Percentiles rank a stretch among this genome's conserved stretches.
Conservation (phyloP, 1,140 invertebrate genomes). For the Maniola jurtina region DNA sequence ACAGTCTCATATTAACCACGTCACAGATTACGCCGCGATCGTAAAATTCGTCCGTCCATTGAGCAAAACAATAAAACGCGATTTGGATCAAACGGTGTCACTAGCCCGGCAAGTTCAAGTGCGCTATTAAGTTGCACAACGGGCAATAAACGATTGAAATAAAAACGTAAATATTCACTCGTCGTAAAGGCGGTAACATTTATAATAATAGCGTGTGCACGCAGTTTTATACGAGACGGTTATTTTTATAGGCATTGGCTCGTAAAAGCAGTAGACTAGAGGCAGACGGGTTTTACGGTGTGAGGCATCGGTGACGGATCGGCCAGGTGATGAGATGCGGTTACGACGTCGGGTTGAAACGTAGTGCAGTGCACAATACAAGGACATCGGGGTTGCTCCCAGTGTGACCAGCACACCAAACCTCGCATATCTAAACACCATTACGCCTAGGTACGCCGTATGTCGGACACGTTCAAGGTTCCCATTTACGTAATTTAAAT, state of each 20-base stretch:
- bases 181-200: slow-evolving; percentile 67
- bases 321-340: slow-evolving; percentile 54
- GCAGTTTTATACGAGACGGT: slow-evolving; percentile 55
- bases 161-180: slow-evolving; percentile 69
- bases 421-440: neutral
- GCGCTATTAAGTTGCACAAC: slow-evolving; percentile 72
- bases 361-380: slow-evolving; percentile 16
- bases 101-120: slow-evolving; percentile 74
- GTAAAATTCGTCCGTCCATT: slow-evolving; percentile 73
- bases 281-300: slow-evolving; percentile 70
- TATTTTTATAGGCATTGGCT: slow-evolving; percentile 71
- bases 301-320: slow-evolving; percentile 51
- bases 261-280: slow-evolving; percentile 71
- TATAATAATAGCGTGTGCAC: slow-evolving; percentile 66
- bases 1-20: slow-evolving; percentile 52
- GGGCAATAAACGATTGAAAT: slow-evolving; percentile 66
- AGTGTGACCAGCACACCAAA: neutral
- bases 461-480: neutral
- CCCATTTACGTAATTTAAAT: slow-evolving; percentile 8
- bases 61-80: slow-evolving; percentile 73
- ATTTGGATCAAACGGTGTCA: slow-evolving; percentile 75
- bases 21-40: slow-evolving; percentile 67
- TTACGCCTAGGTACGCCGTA: neutral
- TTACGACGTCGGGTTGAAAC: slow-evolving; percentile 33
- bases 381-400: slow-evolving; percentile 8